phyloP scores from a whole-genome alignment of 2,113 vertebrate genomes.

The Scophthalmus maximus region DNA sequence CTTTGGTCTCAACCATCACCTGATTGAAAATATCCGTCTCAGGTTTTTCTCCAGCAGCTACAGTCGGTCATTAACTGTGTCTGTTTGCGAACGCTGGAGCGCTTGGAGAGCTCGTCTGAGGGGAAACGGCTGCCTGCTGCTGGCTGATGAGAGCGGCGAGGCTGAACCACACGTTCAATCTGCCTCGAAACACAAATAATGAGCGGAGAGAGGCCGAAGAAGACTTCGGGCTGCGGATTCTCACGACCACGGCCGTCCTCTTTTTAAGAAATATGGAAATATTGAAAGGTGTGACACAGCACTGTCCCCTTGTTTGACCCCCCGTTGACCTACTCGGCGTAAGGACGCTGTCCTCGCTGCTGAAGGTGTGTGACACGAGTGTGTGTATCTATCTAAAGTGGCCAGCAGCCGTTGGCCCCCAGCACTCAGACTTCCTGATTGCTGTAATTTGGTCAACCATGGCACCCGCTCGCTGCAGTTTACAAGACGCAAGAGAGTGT shows the following conservation, averaged over 20 bases:
- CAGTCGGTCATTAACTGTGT: too few species aligned
- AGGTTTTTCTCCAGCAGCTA: too few species aligned
- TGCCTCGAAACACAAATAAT: neutral
- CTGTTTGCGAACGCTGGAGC: too few species aligned
- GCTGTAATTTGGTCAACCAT: constrained; percentile 74
- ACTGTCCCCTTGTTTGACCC: constrained; percentile 35
- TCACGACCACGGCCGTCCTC: neutral
- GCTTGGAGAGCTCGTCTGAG: too few species aligned
- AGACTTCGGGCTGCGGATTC: neutral
- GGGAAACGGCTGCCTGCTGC: too few species aligned
- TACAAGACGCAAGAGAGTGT: constrained; percentile 47
- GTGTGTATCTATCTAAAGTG: constrained; percentile 55
- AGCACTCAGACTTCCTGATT: constrained; percentile 72
- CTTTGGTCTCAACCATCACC: too few species aligned
- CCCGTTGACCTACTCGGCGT: neutral
- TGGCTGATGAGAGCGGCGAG: too few species aligned
- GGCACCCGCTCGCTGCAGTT: constrained; percentile 68
- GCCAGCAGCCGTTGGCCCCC: constrained; percentile 60
- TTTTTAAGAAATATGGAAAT: neutral
- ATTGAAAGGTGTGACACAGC: neutral
- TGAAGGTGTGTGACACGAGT: constrained; percentile 35
- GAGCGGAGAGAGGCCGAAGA: neutral
- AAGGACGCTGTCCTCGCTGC: neutral
- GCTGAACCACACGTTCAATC: too few species aligned
- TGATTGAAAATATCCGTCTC: too few species aligned